Evolutionary conservation across 2,888 invertebrate species (phyloP).

Genomic region (Ectemnius continuus): DNA sequence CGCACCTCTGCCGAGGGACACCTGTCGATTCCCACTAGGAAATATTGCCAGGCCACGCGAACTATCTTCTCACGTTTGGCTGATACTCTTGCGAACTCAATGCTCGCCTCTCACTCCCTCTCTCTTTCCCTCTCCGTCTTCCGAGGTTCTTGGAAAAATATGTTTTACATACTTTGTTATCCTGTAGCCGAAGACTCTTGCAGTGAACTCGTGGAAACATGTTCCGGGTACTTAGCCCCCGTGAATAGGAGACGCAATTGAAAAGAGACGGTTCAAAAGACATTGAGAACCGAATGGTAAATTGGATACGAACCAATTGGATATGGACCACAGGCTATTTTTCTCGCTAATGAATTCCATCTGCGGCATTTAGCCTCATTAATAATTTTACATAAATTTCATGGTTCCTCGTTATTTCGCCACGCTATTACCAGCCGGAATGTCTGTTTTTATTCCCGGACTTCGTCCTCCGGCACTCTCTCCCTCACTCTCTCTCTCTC

Average conservation of each 20-base stretch:
- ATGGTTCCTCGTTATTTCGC: neutral
- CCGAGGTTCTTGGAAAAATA: no score
- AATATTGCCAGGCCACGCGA: conserved; percentile 54
- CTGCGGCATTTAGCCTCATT: neutral
- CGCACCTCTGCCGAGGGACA: conserved; percentile 59
- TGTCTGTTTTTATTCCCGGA: conserved; percentile 14
- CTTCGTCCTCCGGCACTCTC: neutral
- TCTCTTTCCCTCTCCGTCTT: neutral
- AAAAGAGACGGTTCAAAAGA: no score
- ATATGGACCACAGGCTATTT: neutral
- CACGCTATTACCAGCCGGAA: neutral
- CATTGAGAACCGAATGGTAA: no score
- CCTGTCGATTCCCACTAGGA: conserved; percentile 73
- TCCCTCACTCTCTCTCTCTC: neutral
- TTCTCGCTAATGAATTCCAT: neutral
- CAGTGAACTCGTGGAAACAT: no score
- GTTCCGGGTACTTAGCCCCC: no score
- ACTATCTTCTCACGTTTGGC: conserved; percentile 54
- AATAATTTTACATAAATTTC: neutral
- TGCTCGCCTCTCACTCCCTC: conserved; percentile 8
- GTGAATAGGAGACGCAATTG: no score
- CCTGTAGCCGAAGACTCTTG: no score
- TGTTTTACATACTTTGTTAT: no score
- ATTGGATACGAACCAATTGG: no score
- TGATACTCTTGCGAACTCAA: conserved; percentile 30